These are phyloP conservation scores for Halesus radiatus DNA, from an alignment of 1,140 invertebrate species.

Conservation along the genomic window DNA sequence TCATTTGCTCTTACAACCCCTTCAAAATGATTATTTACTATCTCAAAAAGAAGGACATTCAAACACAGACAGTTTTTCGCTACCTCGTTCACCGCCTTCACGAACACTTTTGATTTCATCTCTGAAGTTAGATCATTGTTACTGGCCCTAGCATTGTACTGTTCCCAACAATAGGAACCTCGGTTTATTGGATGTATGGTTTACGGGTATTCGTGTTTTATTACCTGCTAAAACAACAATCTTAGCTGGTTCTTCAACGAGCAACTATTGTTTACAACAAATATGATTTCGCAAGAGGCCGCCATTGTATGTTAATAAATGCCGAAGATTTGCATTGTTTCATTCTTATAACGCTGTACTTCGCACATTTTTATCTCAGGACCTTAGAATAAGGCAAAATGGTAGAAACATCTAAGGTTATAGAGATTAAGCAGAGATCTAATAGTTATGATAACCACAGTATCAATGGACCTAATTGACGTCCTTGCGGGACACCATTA, in stretches of 20 bases:
- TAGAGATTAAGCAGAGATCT: too few species aligned
- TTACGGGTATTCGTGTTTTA: background rate
- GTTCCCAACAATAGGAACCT: too few species aligned
- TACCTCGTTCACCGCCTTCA: background rate
- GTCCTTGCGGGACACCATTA: too few species aligned
- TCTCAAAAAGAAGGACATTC: too few species aligned
- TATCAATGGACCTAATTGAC: too few species aligned
- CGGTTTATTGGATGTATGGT: too few species aligned
- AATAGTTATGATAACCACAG: too few species aligned
- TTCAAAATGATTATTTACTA: too few species aligned
- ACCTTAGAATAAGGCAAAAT: background rate
- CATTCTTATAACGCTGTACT: background rate
- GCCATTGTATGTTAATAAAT: background rate
- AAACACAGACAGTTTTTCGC: too few species aligned
- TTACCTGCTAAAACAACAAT: background rate
- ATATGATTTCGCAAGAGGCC: background rate
- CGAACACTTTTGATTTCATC: background rate
- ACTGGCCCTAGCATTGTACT: too few species aligned
- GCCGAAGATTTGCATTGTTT: background rate
- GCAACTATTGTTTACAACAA: constrained; percentile 4
- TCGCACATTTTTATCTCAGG: constrained; percentile 3
- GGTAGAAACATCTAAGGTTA: too few species aligned
- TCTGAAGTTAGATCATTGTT: background rate
- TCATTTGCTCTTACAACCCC: too few species aligned
- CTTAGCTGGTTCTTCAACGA: background rate